A percentile compares a stretch with the other conserved stretches of the same genome.
These are phyloP conservation scores for Myathropa florea DNA, from an alignment of 2,888 invertebrate genomes.

Conservation along the genomic window DNA sequence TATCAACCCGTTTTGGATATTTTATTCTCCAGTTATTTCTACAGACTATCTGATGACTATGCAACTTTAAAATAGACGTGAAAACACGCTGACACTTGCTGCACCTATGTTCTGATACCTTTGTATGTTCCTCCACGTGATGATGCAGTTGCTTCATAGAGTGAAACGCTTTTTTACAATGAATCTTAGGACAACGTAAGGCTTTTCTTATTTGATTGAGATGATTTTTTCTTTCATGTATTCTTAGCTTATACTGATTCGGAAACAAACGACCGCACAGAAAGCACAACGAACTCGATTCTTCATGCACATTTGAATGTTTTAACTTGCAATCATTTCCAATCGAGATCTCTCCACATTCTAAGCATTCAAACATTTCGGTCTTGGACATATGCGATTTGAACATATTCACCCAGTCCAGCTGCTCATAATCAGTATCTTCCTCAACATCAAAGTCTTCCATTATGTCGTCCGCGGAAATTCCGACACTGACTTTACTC, in stretches of 20 bases:
- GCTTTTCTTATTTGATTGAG: background rate
- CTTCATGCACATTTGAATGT: conserved; percentile 23
- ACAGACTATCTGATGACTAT: conserved; percentile 8
- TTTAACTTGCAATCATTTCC: conserved; percentile 5
- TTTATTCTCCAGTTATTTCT: background rate
- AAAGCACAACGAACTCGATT: conserved; percentile 28
- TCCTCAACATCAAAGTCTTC: conserved; percentile 10
- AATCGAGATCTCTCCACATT: conserved; percentile 49
- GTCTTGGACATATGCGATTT: conserved; percentile 5
- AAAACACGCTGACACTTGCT: conserved; percentile 9
- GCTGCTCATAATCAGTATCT: background rate
- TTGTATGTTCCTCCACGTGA: conserved; percentile 35
- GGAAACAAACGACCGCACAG: conserved; percentile 35
- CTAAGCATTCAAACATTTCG: conserved; percentile 46
- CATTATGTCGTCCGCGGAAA: conserved; percentile 11
- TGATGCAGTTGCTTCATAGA: conserved; percentile 18
- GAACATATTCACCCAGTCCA: background rate
- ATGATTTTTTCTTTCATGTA: conserved; percentile 28
- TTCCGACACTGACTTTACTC: background rate
- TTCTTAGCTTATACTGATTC: background rate
- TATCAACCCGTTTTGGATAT: background rate
- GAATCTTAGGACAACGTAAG: conserved; percentile 35
- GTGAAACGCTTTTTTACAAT: conserved; percentile 47
- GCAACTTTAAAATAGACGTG: conserved; percentile 25
- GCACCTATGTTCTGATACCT: background rate